Evolutionary conservation across 1,140 invertebrate genomes (phyloP), one percentile per base, ranked within the genome.

Genomic region (Dendroctonus valens): DNA sequence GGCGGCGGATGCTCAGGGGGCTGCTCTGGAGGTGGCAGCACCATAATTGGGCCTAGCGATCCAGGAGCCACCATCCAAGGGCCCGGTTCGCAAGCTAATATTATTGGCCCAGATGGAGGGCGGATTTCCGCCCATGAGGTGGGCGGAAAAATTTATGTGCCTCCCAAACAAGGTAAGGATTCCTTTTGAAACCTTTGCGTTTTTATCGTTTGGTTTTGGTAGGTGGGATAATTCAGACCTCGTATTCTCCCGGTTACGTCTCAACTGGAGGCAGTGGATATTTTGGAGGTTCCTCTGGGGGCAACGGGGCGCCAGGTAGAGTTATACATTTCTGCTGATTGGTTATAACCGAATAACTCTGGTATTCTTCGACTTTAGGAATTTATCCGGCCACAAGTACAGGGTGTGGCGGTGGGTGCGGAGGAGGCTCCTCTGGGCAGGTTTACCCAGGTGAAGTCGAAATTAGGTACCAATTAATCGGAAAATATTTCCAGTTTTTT

Each of bases 1-100:
- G 48, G 12, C 37, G 40, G 49, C 46, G 41, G 58, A 39, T 54
- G 51, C 50, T 26, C 51, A 38, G 42, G 48, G 52, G 59, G 64
- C 12, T 49, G 14, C 46, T 38, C 53, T 39, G 50, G 52, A 60
- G 59, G 64, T 26, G 42, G 51, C 50, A 44, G 49, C 41, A 64
- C 65, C 12, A 42, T 76, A 8, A 70, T 73, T 12, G 75, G 74
- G 12, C 74, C 75, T 11, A 66, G 54, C 39, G 67, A 65, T 26
- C 73, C 70, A 48, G 75, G 73, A 38, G 72, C 68, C 8, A 67
- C 70, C 14, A 54, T 74, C 8, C 66, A 69, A 62, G 73, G 71
- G 9, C 73, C 73, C 40, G 70, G 69, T 38, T 62, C 69, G 8
- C 52, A 70, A 40, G 63, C 70, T 11, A 57, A 66, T 9, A 6